These are phyloP conservation scores for Aphrophora alni DNA, from an alignment of 2,888 invertebrate species.

Conservation along the genomic window DNA sequence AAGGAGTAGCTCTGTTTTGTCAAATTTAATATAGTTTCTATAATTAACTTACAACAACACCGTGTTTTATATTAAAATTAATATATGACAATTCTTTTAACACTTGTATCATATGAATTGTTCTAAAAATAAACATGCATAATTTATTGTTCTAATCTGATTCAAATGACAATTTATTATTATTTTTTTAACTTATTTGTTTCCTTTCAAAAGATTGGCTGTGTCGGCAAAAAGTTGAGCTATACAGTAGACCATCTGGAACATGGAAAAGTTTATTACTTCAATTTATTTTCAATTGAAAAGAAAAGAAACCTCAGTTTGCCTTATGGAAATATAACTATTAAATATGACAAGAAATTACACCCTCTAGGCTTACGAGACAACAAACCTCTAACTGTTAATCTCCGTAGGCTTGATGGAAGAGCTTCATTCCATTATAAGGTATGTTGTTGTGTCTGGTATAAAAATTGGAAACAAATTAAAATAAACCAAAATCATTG, in stretches of 20 bases:
- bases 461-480: too few relatives aligned
- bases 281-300: slow-evolving; percentile 64
- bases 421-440: slow-evolving; percentile 64
- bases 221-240: slow-evolving; percentile 61
- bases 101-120: too few relatives aligned
- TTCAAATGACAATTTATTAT: too few relatives aligned
- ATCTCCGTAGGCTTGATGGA: slow-evolving; percentile 62
- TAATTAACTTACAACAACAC: too few relatives aligned
- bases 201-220: slow-evolving; percentile 54
- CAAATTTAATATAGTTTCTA: too few relatives aligned
- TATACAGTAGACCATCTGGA: slow-evolving; percentile 60
- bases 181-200: neutral
- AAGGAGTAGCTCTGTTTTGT: too few relatives aligned
- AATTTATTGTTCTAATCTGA: too few relatives aligned
- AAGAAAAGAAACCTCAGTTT: slow-evolving; percentile 61
- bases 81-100: too few relatives aligned
- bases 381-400: slow-evolving; percentile 60
- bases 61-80: too few relatives aligned
- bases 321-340: slow-evolving; percentile 59
- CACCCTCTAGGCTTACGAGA: slow-evolving; percentile 58
- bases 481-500: too few relatives aligned
- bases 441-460: slow-evolving; percentile 55
- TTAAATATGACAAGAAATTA: slow-evolving; percentile 55
- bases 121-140: too few relatives aligned
- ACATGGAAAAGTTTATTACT: slow-evolving; percentile 60